Evolutionary conservation across 2,888 invertebrate species (phyloP).

Genomic region (Sycophila texana): DNA sequence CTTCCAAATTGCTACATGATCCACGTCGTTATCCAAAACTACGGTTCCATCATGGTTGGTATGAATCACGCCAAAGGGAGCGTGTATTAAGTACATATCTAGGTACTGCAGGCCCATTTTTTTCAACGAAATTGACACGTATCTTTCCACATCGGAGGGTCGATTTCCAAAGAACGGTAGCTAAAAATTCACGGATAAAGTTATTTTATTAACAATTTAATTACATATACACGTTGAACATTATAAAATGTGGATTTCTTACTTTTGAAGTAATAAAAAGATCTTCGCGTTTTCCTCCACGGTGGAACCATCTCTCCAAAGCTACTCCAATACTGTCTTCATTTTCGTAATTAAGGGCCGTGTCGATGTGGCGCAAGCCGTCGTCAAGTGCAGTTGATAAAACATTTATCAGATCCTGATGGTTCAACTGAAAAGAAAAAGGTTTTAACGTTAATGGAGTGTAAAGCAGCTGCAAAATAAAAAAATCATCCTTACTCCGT

Average conservation of each 20-base stretch:
- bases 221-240: neutral
- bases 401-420: constrained; percentile 80
- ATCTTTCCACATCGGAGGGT: constrained; percentile 81
- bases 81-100: constrained; percentile 87
- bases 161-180: constrained; percentile 84
- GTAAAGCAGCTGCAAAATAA: neutral
- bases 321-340: constrained; percentile 85
- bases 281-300: constrained; percentile 82
- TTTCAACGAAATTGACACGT: constrained; percentile 80
- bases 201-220: neutral
- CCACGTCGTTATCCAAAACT: constrained; percentile 79
- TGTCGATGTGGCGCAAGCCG: constrained; percentile 87
- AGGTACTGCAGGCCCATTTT: constrained; percentile 83
- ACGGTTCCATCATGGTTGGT: constrained; percentile 80
- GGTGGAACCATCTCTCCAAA: constrained; percentile 81
- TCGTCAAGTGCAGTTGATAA: constrained; percentile 81
- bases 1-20: constrained; percentile 85
- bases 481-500: constrained; percentile 20
- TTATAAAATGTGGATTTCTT: neutral
- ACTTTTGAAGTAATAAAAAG: constrained; percentile 89
- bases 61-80: constrained; percentile 82
- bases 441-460: neutral
- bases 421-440: neutral
- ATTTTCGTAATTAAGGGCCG: constrained; percentile 87
- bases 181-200: constrained; percentile 73